Percentiles rank a stretch among this genome's conserved stretches.
Evolutionary conservation across 2,888 invertebrate species (phyloP).

Genomic region (Lithodes maja): DNA sequence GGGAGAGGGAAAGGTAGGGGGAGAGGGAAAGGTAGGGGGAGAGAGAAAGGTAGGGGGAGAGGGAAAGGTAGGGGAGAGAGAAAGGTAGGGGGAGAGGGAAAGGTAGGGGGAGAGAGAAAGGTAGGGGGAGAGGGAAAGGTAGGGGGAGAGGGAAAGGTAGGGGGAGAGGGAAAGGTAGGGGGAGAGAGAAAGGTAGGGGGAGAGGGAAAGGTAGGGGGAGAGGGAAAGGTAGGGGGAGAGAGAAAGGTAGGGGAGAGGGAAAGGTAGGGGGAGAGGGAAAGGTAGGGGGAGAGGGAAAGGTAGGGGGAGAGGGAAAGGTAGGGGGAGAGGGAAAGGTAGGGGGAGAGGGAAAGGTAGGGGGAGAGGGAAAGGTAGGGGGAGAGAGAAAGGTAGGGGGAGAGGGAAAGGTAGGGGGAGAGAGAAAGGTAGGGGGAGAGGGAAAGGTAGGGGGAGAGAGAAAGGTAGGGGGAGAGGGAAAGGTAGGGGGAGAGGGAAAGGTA

Average conservation of each 20-base stretch:
- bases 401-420: too few species aligned
- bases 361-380: not conserved
- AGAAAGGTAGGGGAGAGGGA: not conserved
- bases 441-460: too few species aligned
- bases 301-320: not conserved
- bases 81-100: not conserved
- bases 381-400: not conserved
- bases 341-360: not conserved
- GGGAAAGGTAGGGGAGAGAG: conserved; percentile 4
- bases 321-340: not conserved
- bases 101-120: too few species aligned
- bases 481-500: not conserved
- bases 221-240: not conserved
- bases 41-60: too few species aligned
- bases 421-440: not conserved
- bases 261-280: too few species aligned
- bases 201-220: too few species aligned
- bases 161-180: not conserved
- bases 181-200: not conserved
- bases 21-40: conserved; percentile 2
- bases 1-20: not conserved
- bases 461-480: too few species aligned
- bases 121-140: too few species aligned
- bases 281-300: not conserved
- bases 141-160: conserved; percentile 1